phyloP scores from a whole-genome alignment of 2,113 vertebrate genomes.

The Saccopteryx leptura region DNA sequence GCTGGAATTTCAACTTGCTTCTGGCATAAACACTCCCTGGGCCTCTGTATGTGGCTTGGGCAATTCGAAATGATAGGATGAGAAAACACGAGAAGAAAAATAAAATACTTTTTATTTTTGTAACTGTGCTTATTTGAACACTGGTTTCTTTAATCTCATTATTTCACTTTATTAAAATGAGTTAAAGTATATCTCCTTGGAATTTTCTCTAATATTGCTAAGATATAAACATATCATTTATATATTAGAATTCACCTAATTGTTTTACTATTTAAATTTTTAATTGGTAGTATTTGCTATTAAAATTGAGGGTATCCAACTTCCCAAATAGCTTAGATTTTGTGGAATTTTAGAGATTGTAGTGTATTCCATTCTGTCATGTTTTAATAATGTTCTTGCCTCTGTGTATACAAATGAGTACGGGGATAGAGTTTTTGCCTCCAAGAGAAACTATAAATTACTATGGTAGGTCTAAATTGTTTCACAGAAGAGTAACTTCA shows the following conservation, averaged over 20 bases:
- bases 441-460: slow-evolving; percentile 31
- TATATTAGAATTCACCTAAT: background rate
- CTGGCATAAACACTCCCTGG: background rate
- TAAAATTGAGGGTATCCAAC: slow-evolving; percentile 2
- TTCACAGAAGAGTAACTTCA: background rate
- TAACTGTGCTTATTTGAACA: slow-evolving; percentile 33
- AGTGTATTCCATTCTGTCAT: background rate
- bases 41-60: background rate
- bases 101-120: background rate
- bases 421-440: background rate
- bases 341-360: slow-evolving; percentile 25
- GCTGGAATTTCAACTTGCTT: slow-evolving; percentile 31
- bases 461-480: background rate
- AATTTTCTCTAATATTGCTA: slow-evolving; percentile 8
- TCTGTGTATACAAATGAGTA: background rate
- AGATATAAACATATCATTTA: background rate
- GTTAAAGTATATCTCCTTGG: slow-evolving; percentile 50
- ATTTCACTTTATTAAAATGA: slow-evolving; percentile 40
- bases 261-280: slow-evolving; percentile 15
- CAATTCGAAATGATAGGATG: background rate
- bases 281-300: background rate
- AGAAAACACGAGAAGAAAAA: background rate
- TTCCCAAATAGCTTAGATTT: slow-evolving; percentile 50
- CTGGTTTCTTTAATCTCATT: background rate
- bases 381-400: slow-evolving; percentile 49